phyloP scores from a whole-genome alignment of 2,888 invertebrate genomes.

The Lepidocyrtinus sp. region DNA sequence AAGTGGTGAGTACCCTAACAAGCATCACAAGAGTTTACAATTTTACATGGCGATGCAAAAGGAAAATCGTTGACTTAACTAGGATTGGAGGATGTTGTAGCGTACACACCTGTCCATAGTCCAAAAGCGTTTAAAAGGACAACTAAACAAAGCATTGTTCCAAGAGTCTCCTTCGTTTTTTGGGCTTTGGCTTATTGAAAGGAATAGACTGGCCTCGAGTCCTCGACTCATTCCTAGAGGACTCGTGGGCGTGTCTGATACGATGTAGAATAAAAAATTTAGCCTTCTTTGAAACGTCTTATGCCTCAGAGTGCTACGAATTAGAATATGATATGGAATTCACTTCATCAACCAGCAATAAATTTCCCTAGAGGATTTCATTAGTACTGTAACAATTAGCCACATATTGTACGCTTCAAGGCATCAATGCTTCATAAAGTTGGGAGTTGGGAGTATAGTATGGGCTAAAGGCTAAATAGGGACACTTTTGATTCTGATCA shows the following conservation, averaged over 20 bases:
- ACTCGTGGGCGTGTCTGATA: slow-evolving; percentile 16
- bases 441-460: too few relatives aligned
- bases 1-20: background rate
- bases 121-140: too few relatives aligned
- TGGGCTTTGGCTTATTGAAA: too few relatives aligned
- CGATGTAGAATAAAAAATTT: background rate
- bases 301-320: background rate
- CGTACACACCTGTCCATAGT: slow-evolving; percentile 1
- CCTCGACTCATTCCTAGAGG: background rate
- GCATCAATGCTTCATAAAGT: too few relatives aligned
- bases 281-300: background rate
- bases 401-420: too few relatives aligned
- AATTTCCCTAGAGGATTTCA: background rate
- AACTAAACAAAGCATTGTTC: too few relatives aligned
- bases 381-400: slow-evolving; percentile 1
- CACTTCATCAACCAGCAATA: slow-evolving; percentile 7
- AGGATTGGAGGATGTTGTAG: background rate
- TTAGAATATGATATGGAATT: background rate
- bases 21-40: background rate
- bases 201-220: background rate
- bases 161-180: too few relatives aligned
- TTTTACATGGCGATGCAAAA: too few relatives aligned
- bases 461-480: too few relatives aligned
- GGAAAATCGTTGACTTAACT: slow-evolving; percentile 6
- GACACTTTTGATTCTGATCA: too few relatives aligned